phyloP scores from a whole-genome alignment of 1,140 invertebrate genomes.

The Listronotus bonariensis region DNA sequence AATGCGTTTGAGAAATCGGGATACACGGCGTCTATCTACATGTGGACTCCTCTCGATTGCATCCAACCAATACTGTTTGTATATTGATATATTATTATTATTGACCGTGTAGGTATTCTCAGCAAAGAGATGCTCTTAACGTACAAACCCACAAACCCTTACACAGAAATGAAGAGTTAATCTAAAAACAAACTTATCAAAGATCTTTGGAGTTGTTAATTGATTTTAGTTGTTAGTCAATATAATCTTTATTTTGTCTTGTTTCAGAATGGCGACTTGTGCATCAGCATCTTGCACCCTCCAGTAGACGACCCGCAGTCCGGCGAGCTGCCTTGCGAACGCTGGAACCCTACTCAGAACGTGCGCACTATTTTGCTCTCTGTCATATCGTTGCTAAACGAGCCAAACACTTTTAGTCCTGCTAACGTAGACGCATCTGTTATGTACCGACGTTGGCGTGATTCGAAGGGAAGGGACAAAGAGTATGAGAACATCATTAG shows the following conservation, averaged over 20 bases:
- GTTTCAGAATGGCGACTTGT: slow-evolving; percentile 95
- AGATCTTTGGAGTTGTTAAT: too few relatives aligned
- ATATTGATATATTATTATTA: too few relatives aligned
- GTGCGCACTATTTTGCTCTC: slow-evolving; percentile 97
- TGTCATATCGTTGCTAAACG: slow-evolving; percentile 98
- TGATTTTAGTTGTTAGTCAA: too few relatives aligned
- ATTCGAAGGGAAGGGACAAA: slow-evolving; percentile 97
- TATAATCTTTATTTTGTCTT: slow-evolving; percentile 1
- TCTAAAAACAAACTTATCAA: too few relatives aligned
- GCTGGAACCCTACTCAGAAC: slow-evolving; percentile 99
- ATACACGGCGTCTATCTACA: too few relatives aligned
- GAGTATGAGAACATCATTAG: slow-evolving; percentile 99
- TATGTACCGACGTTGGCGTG: slow-evolving; percentile 98
- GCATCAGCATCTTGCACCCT: slow-evolving; percentile 99
- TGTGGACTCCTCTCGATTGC: too few relatives aligned
- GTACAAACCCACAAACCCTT: too few relatives aligned
- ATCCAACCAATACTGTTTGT: too few relatives aligned
- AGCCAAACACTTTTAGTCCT: slow-evolving; percentile 99
- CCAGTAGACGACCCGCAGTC: slow-evolving; percentile 99
- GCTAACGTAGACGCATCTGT: slow-evolving; percentile 99
- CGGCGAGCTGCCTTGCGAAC: slow-evolving; percentile 97
- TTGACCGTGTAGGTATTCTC: too few relatives aligned
- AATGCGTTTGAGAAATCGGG: too few relatives aligned
- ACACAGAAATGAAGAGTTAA: too few relatives aligned
- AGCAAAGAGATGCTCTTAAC: too few relatives aligned